Evolutionary conservation across 1,140 invertebrate species (phyloP).

Genomic region (Heliconius congener): DNA sequence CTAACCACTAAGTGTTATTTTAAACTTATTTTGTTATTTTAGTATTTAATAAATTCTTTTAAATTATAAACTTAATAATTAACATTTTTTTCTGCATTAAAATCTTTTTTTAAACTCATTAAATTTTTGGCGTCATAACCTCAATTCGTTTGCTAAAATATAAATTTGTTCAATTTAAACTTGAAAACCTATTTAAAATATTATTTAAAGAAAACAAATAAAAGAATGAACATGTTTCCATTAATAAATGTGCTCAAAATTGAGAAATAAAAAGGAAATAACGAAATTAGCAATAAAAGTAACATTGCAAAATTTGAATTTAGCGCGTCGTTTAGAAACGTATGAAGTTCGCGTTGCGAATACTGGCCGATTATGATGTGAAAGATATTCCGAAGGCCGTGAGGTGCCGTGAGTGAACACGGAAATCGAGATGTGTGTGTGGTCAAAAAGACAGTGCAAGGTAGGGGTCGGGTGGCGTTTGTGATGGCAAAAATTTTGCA

Average conservation of each 20-base stretch:
- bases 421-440: conserved; percentile 82
- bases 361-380: conserved; percentile 81
- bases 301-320: conserved; percentile 74
- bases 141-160: conserved; percentile 39
- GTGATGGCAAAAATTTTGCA: conserved; percentile 82
- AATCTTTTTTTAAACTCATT: conserved; percentile 5
- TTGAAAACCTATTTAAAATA: not conserved
- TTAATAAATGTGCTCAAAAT: not conserved
- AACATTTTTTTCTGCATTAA: not conserved
- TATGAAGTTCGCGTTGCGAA: conserved; percentile 81
- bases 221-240: not conserved
- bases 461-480: conserved; percentile 82
- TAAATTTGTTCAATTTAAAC: not conserved
- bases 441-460: conserved; percentile 82
- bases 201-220: not conserved
- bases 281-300: conserved; percentile 19
- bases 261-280: not conserved
- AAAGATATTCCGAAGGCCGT: conserved; percentile 82
- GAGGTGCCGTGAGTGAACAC: conserved; percentile 82
- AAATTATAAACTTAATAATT: not conserved
- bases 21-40: not conserved
- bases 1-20: conserved; percentile 24
- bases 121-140: conserved; percentile 58
- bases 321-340: conserved; percentile 70
- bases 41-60: not conserved